Conservation (phyloP, 2,113 vertebrate species). For the Catharus fuscescens region DNA sequence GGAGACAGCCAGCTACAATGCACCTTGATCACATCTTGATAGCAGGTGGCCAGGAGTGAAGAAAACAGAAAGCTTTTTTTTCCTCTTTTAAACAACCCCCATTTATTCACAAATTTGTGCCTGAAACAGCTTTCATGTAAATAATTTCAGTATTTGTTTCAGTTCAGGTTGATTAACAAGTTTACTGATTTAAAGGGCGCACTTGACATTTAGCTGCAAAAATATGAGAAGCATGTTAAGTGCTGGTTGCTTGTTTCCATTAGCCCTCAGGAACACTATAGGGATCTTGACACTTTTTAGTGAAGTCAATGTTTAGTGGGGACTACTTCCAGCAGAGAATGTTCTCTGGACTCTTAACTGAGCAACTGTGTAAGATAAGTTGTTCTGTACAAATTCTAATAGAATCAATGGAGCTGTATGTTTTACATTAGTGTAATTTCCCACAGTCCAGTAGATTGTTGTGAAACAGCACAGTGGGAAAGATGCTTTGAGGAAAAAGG, state of each 20-base stretch:
- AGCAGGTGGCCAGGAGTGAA: constrained; percentile 5
- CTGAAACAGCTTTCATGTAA: constrained; percentile 26
- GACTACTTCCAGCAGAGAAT: not conserved
- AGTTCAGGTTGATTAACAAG: constrained; percentile 31
- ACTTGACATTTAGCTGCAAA: not conserved
- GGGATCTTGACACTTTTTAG: not conserved
- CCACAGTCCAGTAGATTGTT: not conserved
- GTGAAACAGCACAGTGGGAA: not conserved
- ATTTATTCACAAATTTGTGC: constrained; percentile 27
- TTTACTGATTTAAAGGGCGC: constrained; percentile 10
- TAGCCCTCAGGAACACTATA: not conserved
- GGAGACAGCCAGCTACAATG: constrained; percentile 27
- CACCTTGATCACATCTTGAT: constrained; percentile 56
- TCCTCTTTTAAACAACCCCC: not conserved
- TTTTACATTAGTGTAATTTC: not conserved
- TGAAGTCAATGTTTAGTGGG: not conserved
- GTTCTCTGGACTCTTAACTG: not conserved
- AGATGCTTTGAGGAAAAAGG: not conserved
- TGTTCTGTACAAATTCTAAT: not conserved
- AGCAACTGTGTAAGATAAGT: not conserved
- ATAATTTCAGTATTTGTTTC: constrained; percentile 41
- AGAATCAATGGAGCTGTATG: not conserved
- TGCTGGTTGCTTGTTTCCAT: not conserved
- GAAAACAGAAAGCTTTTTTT: not conserved
- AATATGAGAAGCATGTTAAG: constrained; percentile 15